Base-by-base conservation (phyloP, 2,888 invertebrate species). In the Anarsia innoxiella region DNA sequence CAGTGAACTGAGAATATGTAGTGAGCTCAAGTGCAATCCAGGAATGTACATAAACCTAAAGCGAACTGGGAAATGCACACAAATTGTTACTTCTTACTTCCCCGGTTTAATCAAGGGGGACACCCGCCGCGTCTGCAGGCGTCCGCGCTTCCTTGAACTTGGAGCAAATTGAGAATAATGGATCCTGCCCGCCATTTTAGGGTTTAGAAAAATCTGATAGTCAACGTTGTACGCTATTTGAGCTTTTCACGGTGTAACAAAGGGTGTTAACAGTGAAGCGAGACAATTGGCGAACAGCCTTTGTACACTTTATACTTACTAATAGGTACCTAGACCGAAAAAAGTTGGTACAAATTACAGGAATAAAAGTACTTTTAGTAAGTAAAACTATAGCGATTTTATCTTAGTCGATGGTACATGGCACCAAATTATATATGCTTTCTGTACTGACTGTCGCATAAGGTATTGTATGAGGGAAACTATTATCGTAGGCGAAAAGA, bases 131-230 rank as follows among this genome's bases (percentile, higher is more conserved):
- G 83, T 57, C 60, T 50, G 64, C 60, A 56, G 51, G 49, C 59
- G 59, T 54, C 57, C 57, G 55, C 57, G 65, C 68, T 72, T 63
- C 64, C 71, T 68, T 70, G 66, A 68, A 67, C 72, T 69, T 63
- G 62, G 68, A 63, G 69, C 73, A 82, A 83, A 84, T 83, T 83
- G 78, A 83, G 78, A 84, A 75, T 83, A 83, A 83, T 83, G 79
- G 76, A 67, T 62, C 56, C 66, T 41, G 56, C 55, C 58, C 58
- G 59, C 65, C 59, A 47, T 67, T 74, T 76, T 72, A 74, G 68
- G 74, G 66, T 62, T 73, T 51, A 53, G 61, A 60, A 64, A 59
- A 69, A 66, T 60, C 60, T 64, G 57, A 64, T 63, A 65, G 57
- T 54, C 46, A 46, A 51, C 27, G 36, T 32, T 32, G 28, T 32